phyloP scores from a whole-genome alignment of 2,113 vertebrate genomes.

The Heloderma charlesbogerti region DNA sequence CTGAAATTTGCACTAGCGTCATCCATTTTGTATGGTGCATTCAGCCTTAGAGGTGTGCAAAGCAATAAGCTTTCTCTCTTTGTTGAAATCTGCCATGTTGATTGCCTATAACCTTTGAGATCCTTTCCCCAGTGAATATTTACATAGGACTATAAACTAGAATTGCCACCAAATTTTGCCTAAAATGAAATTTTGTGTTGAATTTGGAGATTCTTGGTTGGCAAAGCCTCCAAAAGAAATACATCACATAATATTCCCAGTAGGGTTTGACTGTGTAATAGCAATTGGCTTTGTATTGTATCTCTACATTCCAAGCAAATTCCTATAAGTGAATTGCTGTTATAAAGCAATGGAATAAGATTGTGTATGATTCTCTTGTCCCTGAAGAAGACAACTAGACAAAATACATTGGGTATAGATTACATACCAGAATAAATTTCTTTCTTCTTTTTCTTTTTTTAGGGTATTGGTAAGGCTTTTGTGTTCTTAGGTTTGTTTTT shows the following conservation, averaged over 20 bases:
- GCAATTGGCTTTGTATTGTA: not conserved
- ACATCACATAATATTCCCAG: not conserved
- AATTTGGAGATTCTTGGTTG: not conserved
- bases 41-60: not conserved
- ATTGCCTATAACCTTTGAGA: not conserved
- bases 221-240: not conserved
- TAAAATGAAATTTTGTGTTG: not conserved
- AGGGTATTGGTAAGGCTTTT: too few species aligned
- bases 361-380: not conserved
- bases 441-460: too few species aligned
- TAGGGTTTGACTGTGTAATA: not conserved
- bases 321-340: not conserved
- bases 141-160: not conserved
- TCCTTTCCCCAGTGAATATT: not conserved
- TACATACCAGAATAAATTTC: not conserved
- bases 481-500: not conserved
- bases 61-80: not conserved
- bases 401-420: not conserved
- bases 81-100: not conserved
- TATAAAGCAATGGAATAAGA: not conserved
- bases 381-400: not conserved
- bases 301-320: not conserved
- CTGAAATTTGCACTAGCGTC: not conserved
- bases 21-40: not conserved
- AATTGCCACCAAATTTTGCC: not conserved